phyloP scores from a whole-genome alignment of 1,140 invertebrate species.

The Adoxophyes honmai region DNA sequence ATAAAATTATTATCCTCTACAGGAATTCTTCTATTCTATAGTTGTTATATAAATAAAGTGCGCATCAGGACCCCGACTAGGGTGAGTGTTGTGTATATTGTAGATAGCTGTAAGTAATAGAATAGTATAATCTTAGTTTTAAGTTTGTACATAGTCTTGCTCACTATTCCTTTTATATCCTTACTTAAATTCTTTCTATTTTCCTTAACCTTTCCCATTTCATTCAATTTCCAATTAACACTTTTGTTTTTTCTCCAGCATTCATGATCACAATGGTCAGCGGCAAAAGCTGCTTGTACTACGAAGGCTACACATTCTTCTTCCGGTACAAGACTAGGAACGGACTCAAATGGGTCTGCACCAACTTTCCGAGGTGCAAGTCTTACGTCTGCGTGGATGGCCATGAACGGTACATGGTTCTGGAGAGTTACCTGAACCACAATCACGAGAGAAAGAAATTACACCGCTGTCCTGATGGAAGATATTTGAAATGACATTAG shows the following conservation, averaged over 20 bases:
- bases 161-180: no score
- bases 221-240: no score
- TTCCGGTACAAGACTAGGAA: constrained; percentile 37
- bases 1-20: no score
- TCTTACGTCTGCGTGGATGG: constrained; percentile 27
- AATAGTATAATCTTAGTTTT: no score
- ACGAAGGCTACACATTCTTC: constrained; percentile 46
- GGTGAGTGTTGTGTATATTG: no score
- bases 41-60: no score
- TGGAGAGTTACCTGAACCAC: constrained; percentile 20
- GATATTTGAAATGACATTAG: constrained; percentile 17
- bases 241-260: constrained; percentile 25
- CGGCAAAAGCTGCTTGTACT: constrained; percentile 35
- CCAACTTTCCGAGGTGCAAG: constrained; percentile 40
- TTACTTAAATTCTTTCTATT: no score
- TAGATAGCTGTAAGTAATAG: no score
- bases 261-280: constrained; percentile 35
- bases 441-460: constrained; percentile 26
- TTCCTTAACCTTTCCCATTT: no score
- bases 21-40: no score
- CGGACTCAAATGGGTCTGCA: constrained; percentile 47
- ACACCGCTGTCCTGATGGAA: constrained; percentile 31
- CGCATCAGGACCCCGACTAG: no score
- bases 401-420: not conserved
- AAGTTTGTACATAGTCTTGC: no score